phyloP scores from a whole-genome alignment of 2,888 invertebrate genomes.

The Acanthoscelides obtectus region DNA sequence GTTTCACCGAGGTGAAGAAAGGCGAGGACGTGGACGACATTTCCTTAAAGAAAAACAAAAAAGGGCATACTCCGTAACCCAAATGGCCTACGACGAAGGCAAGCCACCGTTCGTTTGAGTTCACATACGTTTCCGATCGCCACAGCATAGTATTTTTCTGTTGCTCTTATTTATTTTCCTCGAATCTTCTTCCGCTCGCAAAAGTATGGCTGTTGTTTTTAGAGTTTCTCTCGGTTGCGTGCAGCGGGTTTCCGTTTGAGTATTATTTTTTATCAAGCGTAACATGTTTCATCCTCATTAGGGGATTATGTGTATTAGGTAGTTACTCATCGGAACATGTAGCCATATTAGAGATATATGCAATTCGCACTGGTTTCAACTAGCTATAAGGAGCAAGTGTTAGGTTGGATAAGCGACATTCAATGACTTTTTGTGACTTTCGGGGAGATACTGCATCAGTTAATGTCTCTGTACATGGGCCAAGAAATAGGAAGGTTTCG shows the following conservation, averaged over 20 bases:
- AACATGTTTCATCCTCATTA: conserved; percentile 10
- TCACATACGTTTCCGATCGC: conserved; percentile 2
- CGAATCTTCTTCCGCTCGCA: conserved; percentile 7
- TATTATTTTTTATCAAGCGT: conserved; percentile 7
- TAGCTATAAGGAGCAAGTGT: conserved; percentile 49
- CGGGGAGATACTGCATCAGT: background rate
- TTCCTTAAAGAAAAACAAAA: conserved; percentile 65
- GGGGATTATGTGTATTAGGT: conserved; percentile 14
- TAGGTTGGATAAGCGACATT: conserved; percentile 25
- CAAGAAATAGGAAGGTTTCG: too few relatives aligned
- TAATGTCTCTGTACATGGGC: background rate
- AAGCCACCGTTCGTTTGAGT: conserved; percentile 5
- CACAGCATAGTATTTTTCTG: conserved; percentile 6
- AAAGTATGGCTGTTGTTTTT: background rate
- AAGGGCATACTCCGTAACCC: conserved; percentile 53
- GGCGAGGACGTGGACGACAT: conserved; percentile 78
- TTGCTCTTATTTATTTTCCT: conserved; percentile 18
- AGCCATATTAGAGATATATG: conserved; percentile 30
- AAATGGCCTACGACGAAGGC: conserved; percentile 14
- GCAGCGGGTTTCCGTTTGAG: background rate
- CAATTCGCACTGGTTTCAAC: conserved; percentile 34
- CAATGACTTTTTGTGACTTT: background rate
- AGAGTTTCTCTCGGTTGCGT: conserved; percentile 13
- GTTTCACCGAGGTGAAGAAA: conserved; percentile 83
- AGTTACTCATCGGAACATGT: conserved; percentile 23